phyloP scores from a whole-genome alignment of 2,797 vertebrate genomes.

The Enoplosus armatus region DNA sequence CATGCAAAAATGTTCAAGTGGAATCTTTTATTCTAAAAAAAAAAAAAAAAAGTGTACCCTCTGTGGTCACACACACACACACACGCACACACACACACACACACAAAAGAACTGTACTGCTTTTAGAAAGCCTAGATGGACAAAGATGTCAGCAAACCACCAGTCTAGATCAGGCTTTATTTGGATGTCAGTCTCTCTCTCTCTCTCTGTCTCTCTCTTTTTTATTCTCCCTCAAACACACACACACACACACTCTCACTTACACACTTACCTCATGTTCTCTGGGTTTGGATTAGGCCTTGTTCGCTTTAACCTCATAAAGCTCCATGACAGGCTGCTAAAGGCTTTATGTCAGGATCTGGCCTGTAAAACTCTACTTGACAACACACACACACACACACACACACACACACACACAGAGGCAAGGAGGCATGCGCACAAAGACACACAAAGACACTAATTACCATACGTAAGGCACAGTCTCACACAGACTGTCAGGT shows the following conservation, averaged over 20 bases:
- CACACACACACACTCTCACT: not conserved
- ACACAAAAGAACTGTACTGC: not conserved
- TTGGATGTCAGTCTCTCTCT: not conserved
- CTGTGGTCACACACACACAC: not conserved
- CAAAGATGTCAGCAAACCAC: slow-evolving; percentile 25
- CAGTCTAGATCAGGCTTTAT: slow-evolving; percentile 18
- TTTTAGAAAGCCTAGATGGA: slow-evolving; percentile 6
- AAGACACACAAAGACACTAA: slow-evolving; percentile 47
- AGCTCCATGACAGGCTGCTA: slow-evolving; percentile 68
- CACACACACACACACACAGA: slow-evolving; percentile 2
- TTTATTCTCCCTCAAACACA: slow-evolving; percentile 1
- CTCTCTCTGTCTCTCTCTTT: not conserved
- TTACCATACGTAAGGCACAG: slow-evolving; percentile 36
- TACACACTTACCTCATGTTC: slow-evolving; percentile 40
- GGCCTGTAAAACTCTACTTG: slow-evolving; percentile 57
- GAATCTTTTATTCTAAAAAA: no score
- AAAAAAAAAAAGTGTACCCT: no score
- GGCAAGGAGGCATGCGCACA: slow-evolving; percentile 25
- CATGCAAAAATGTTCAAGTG: not conserved
- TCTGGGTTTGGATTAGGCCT: slow-evolving; percentile 61
- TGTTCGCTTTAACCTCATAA: slow-evolving; percentile 78
- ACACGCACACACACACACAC: not conserved
- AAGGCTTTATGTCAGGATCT: slow-evolving; percentile 63
- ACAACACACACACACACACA: slow-evolving; percentile 40
- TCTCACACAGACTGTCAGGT: slow-evolving; percentile 7